A percentile compares a stretch with the other conserved stretches of the same genome.
These are phyloP conservation scores for Hoplodrina ambigua DNA, from an alignment of 2,888 invertebrate genomes.

Conservation along the genomic window DNA sequence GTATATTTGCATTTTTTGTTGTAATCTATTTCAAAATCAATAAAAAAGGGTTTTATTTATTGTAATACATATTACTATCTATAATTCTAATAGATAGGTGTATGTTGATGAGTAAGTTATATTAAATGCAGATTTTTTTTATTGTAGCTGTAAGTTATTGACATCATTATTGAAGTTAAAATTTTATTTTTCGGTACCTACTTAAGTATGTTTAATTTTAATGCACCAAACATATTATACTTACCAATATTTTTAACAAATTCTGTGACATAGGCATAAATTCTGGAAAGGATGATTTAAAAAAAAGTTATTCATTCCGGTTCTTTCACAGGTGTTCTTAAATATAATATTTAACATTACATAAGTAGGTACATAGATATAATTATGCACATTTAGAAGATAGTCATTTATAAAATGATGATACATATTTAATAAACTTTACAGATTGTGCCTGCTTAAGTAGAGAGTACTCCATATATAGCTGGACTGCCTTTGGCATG, in stretches of 20 bases:
- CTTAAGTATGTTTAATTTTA: not conserved
- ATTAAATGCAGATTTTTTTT: not conserved
- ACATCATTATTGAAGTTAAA: not conserved
- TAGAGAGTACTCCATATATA: not conserved
- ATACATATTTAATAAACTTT: no score
- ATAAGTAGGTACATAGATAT: not conserved
- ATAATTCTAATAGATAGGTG: not conserved
- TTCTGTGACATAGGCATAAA: not conserved
- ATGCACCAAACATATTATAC: not conserved
- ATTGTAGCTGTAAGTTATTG: not conserved
- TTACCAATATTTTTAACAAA: not conserved
- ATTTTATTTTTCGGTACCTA: not conserved
- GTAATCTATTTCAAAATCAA: not conserved
- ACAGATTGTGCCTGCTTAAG: not conserved
- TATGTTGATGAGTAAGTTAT: not conserved
- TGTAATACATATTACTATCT: not conserved
- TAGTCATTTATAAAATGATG: not conserved
- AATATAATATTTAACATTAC: not conserved
- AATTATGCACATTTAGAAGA: not conserved
- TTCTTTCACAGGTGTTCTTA: not conserved
- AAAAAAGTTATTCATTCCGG: slow-evolving; percentile 1
- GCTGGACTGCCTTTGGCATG: not conserved
- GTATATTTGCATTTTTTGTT: not conserved
- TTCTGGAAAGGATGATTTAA: slow-evolving; percentile 3
- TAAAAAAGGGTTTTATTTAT: not conserved